These are phyloP conservation scores for Magallana ariakensis DNA, from an alignment of 1,140 invertebrate genomes.

Conservation along the genomic window DNA sequence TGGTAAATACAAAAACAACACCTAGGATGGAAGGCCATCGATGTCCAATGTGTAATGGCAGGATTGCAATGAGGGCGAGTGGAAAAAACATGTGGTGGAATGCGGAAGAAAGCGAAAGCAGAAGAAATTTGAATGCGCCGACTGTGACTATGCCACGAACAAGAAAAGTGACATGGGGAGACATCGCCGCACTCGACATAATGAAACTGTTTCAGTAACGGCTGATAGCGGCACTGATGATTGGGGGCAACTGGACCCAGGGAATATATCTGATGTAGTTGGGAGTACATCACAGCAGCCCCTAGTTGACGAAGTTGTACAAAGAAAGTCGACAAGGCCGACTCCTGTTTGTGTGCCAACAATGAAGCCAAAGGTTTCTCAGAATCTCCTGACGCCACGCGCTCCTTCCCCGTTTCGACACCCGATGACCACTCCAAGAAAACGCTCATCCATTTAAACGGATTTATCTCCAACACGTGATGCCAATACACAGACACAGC, in stretches of 20 bases:
- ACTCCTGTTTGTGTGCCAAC: not conserved
- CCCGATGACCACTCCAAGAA: not conserved
- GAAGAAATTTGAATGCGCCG: too few species aligned
- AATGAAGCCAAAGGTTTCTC: not conserved
- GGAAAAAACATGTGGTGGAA: not conserved
- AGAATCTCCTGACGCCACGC: not conserved
- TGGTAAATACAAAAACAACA: not conserved
- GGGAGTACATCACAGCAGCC: too few species aligned
- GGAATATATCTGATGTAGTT: too few species aligned
- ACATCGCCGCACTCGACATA: too few species aligned
- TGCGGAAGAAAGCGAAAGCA: constrained; percentile 1
- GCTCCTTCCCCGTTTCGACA: not conserved
- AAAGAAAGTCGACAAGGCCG: not conserved
- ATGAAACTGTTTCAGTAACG: too few species aligned
- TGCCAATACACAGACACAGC: not conserved
- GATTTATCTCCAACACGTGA: not conserved
- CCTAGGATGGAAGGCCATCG: not conserved
- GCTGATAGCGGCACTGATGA: too few species aligned
- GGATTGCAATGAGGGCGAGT: not conserved
- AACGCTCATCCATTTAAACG: not conserved
- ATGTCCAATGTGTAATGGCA: constrained; percentile 2
- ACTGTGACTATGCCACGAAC: too few species aligned
- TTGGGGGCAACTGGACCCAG: too few species aligned
- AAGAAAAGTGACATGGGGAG: too few species aligned
- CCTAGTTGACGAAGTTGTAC: not conserved